These are phyloP conservation scores for Nesospiza acunhae DNA, from an alignment of 2,113 vertebrate genomes.

Conservation along the genomic window DNA sequence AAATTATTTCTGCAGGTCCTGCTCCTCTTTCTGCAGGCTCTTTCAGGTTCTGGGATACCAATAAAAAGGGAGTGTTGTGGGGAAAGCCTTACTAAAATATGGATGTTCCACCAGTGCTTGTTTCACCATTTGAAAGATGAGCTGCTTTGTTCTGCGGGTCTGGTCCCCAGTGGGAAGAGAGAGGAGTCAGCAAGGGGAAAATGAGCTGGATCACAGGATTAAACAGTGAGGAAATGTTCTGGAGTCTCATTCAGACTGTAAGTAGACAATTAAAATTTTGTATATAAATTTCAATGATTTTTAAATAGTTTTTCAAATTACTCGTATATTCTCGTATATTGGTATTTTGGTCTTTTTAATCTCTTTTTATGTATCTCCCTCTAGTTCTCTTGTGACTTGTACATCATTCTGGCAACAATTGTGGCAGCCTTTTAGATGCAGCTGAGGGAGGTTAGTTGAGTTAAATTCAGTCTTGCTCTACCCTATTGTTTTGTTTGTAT, in stretches of 20 bases:
- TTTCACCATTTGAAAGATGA: not conserved
- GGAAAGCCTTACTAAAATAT: not conserved
- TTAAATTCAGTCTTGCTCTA: conserved; percentile 31
- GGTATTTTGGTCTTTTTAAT: conserved; percentile 14
- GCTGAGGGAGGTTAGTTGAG: conserved; percentile 11
- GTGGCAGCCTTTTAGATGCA: conserved; percentile 16
- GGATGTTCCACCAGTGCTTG: not conserved
- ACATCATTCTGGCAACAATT: not conserved
- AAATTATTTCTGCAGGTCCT: not conserved
- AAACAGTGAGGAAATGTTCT: not conserved
- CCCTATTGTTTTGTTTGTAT: not conserved
- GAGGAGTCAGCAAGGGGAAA: not conserved
- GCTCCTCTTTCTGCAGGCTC: not conserved
- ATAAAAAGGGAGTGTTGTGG: not conserved
- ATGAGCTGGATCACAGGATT: not conserved
- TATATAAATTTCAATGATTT: not conserved
- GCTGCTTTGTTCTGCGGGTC: not conserved
- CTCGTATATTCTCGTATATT: not conserved
- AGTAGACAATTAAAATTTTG: conserved; percentile 2
- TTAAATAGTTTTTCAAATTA: not conserved
- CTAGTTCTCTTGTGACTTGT: conserved; percentile 18
- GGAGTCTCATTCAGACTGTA: not conserved
- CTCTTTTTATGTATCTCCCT: conserved; percentile 31
- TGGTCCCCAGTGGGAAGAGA: not conserved
- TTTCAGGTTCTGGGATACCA: not conserved